Percentiles rank a stretch among this genome's conserved stretches.
phyloP scores from a whole-genome alignment of 64 coral and sea anemone species.

The Actinia equina region DNA sequence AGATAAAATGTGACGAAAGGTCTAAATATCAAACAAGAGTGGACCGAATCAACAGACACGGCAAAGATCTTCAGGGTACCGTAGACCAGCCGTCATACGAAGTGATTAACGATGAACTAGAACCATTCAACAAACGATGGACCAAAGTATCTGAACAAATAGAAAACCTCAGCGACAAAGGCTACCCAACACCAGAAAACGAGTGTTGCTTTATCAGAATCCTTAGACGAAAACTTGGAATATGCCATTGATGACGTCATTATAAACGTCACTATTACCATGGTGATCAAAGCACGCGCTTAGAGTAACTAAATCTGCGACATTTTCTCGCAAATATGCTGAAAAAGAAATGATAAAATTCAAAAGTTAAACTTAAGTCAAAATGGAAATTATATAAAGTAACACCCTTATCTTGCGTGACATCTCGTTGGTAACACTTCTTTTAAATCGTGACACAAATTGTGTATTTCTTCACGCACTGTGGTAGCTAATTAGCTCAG shows the following conservation, averaged over 20 bases:
- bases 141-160: constrained; percentile 56
- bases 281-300: not conserved
- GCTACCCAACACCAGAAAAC: constrained; percentile 43
- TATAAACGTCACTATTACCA: not conserved
- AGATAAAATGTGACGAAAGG: constrained; percentile 90
- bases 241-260: constrained; percentile 33
- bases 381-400: not conserved
- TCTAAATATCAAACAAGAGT: constrained; percentile 62
- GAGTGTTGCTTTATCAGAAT: constrained; percentile 85
- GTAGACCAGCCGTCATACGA: constrained; percentile 80
- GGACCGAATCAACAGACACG: constrained; percentile 66
- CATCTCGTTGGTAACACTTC: not conserved
- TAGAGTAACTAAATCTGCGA: not conserved
- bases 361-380: not conserved
- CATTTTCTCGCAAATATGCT: not conserved
- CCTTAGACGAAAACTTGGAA: constrained; percentile 64
- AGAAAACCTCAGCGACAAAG: constrained; percentile 76
- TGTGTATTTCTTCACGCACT: too few species aligned
- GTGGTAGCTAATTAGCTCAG: too few species aligned
- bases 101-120: constrained; percentile 71
- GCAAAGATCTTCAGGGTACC: constrained; percentile 66
- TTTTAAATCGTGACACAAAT: too few species aligned
- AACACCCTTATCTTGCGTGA: not conserved
- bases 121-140: constrained; percentile 83
- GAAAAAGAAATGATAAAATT: not conserved